A percentile compares a stretch with the other conserved stretches of the same genome.
Conservation (phyloP, 2,113 vertebrate species). For the Egretta garzetta region DNA sequence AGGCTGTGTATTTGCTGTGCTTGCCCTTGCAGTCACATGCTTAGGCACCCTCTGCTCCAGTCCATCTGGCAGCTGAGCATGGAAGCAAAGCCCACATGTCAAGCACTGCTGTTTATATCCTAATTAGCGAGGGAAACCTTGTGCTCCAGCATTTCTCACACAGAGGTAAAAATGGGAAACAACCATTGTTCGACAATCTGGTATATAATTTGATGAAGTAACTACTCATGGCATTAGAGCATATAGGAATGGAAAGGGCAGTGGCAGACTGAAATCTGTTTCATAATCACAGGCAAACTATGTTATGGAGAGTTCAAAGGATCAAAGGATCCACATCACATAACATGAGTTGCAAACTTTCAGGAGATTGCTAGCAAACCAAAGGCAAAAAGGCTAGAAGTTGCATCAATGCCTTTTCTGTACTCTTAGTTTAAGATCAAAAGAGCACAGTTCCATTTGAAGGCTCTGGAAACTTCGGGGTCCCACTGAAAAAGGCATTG, state of each 20-base stretch:
- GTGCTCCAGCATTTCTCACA: neutral
- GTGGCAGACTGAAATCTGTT: neutral
- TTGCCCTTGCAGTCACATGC: neutral
- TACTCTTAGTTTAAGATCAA: neutral
- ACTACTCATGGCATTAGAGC: neutral
- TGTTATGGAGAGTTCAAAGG: neutral
- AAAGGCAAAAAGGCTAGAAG: neutral
- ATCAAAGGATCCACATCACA: neutral
- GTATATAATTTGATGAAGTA: neutral
- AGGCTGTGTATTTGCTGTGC: neutral
- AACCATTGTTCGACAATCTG: neutral
- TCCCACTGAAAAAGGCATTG: neutral
- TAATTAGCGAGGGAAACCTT: neutral
- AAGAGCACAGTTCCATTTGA: neutral
- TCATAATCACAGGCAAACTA: neutral
- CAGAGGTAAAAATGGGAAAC: neutral
- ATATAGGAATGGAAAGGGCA: neutral
- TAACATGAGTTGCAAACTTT: neutral
- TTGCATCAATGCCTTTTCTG: neutral
- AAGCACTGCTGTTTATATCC: neutral
- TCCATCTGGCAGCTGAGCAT: slow-evolving; percentile 12
- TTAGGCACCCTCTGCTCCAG: neutral
- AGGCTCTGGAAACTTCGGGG: neutral
- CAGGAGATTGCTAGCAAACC: neutral
- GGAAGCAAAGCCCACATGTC: neutral